Conservation (phyloP, 64 coral and sea anemone genomes). For the Montipora capricornis region DNA sequence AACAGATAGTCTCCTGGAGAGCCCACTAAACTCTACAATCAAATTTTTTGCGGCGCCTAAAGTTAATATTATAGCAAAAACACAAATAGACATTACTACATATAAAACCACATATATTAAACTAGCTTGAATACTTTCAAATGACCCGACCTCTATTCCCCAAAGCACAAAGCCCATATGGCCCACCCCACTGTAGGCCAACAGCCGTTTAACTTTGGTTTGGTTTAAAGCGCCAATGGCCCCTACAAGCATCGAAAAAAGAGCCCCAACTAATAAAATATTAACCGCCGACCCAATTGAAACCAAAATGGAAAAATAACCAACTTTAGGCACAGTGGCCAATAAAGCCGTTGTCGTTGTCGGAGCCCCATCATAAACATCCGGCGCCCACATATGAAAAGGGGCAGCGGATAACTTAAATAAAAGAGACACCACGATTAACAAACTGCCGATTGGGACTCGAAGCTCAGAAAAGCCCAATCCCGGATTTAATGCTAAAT, state of each 20-base stretch:
- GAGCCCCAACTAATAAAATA: constrained; percentile 58
- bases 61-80: constrained; percentile 63
- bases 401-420: constrained; percentile 79
- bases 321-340: constrained; percentile 77
- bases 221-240: constrained; percentile 83
- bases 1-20: constrained; percentile 61
- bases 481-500: constrained; percentile 47
- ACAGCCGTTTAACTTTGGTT: constrained; percentile 76
- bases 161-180: constrained; percentile 73
- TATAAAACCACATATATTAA: constrained; percentile 18
- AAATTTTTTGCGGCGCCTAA: constrained; percentile 52
- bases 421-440: constrained; percentile 70
- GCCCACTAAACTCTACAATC: constrained; percentile 73
- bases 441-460: constrained; percentile 50
- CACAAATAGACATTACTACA: constrained; percentile 56
- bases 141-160: constrained; percentile 76
- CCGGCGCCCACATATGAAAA: constrained; percentile 85
- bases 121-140: constrained; percentile 80
- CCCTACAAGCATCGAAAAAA: constrained; percentile 66
- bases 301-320: constrained; percentile 74
- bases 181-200: constrained; percentile 78
- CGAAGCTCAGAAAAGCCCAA: constrained; percentile 36
- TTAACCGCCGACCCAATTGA: constrained; percentile 59
- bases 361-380: constrained; percentile 79
- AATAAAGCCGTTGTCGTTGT: constrained; percentile 73